Conservation (phyloP, 92 coral and sea anemone species). For the Nematostella vectensis region DNA sequence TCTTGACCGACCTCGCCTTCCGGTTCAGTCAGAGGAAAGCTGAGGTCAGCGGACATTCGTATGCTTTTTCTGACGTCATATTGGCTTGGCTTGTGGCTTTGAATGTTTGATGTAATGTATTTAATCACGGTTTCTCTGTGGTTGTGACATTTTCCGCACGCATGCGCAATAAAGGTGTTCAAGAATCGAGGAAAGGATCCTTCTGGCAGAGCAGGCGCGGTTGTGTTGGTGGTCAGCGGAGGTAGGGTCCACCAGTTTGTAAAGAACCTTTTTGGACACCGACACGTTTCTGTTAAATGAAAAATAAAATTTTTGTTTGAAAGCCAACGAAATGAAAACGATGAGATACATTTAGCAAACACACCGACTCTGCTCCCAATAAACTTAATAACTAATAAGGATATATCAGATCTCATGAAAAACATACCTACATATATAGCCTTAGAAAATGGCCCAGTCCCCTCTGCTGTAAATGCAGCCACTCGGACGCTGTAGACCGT, state of each 20-base stretch:
- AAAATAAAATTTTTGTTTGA: too few species aligned
- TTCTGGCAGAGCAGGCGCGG: neutral
- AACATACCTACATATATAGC: conserved; percentile 37
- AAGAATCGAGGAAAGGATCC: conserved; percentile 56
- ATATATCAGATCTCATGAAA: neutral
- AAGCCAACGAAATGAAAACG: too few species aligned
- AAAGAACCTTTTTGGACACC: conserved; percentile 41
- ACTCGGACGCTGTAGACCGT: conserved; percentile 24
- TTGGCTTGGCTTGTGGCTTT: conserved; percentile 6
- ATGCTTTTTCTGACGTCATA: conserved; percentile 20
- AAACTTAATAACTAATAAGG: too few species aligned
- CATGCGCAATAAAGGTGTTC: conserved; percentile 13
- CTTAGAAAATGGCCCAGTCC: conserved; percentile 31
- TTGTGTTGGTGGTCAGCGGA: conserved; percentile 27
- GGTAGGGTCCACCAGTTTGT: conserved; percentile 50
- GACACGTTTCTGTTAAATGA: conserved; percentile 48
- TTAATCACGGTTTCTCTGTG: conserved; percentile 17
- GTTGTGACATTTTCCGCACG: conserved; percentile 32
- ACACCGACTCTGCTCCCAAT: too few species aligned
- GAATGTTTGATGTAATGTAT: conserved; percentile 8
- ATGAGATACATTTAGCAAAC: too few species aligned
- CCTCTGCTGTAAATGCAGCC: conserved; percentile 36
- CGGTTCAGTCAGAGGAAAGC: conserved; percentile 40
- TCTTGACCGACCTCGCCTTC: conserved; percentile 1
- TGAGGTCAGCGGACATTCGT: conserved; percentile 31